Base-by-base conservation (phyloP, 2,888 invertebrate genomes). In the Ectobius pallidus region DNA sequence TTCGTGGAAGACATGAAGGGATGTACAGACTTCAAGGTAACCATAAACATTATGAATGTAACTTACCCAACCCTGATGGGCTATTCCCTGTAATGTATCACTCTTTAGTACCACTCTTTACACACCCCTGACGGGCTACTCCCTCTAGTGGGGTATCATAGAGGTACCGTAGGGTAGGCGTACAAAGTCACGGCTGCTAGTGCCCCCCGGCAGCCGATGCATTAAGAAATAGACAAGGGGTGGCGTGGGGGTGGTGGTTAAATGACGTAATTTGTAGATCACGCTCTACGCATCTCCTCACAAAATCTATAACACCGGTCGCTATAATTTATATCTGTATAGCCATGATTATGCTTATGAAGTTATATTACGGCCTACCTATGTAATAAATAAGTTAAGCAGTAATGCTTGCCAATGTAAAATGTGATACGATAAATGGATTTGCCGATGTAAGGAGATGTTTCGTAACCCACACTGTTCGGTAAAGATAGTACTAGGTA, bases 221-320 rank as follows among this genome's bases (percentile, higher is more conserved):
- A 65, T 65, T 65, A 65, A 65, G 65, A 65, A 65, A 65, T 30
- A 30, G 46, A 65, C 65, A 46, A 65, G 65, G 58, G 63, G 16
- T 25, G 69, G 52, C 52, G 55, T 18, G 55, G 69, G 58, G 52
- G 55, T 58, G 69, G 34, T 39, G 52, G 30, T 68, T 71, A 71
- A 71, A 68, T 67, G 71, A 71, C 44, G 71, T 71, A 71, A 71
- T 71, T 71, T 71, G 71, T 67, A 71, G 42, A 71, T 71, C 71
- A 71, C 58, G 71, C 42, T 27, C 67, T 22, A 39, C 22, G 65
- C 46, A 65, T 46, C 46, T 65, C 30, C 18, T 9, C 46, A 65
- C 44, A 25, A 46, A 65, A 65, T 65, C 65, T 65, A 46, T 65
- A 46, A 46, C 30, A 18, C 46, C 18, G 18, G 27, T 6, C 44